Percentiles rank a stretch among this genome's conserved stretches.
Evolutionary conservation across 1,140 invertebrate genomes (phyloP).

Genomic region (Drusus annulatus): DNA sequence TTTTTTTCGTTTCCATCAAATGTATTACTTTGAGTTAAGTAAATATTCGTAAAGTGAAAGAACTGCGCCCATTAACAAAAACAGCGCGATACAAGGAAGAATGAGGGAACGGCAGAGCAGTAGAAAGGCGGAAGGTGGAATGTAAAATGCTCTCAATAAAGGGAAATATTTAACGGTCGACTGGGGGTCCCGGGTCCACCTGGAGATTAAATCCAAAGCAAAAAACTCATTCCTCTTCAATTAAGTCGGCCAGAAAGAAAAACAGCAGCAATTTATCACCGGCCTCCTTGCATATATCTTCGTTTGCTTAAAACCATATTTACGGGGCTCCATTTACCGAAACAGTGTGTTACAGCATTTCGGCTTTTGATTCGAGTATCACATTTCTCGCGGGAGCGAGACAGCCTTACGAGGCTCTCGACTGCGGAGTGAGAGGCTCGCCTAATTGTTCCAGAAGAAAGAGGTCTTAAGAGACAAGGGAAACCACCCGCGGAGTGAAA

Average conservation of each 20-base stretch:
- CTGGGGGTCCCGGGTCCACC: constrained; percentile 26
- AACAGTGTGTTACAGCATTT: constrained; percentile 49
- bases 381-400: constrained; percentile 48
- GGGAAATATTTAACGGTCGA: not conserved
- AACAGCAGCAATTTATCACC: constrained; percentile 58
- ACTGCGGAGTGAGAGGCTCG: constrained; percentile 14
- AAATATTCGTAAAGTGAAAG: constrained; percentile 7
- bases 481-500: constrained; percentile 55
- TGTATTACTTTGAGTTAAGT: not conserved
- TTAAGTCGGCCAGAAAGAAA: constrained; percentile 57
- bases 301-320: constrained; percentile 56
- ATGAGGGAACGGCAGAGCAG: too few species aligned
- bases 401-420: constrained; percentile 10
- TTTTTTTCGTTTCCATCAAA: too few species aligned
- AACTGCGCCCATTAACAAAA: constrained; percentile 37
- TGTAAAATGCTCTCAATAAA: not conserved
- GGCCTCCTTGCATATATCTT: constrained; percentile 58
- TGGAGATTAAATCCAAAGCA: constrained; percentile 53
- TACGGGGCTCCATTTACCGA: constrained; percentile 53
- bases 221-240: constrained; percentile 59
- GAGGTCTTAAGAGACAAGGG: constrained; percentile 42
- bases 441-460: constrained; percentile 54
- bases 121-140: too few species aligned
- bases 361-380: constrained; percentile 52
- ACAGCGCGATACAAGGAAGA: not conserved